These are phyloP conservation scores for Nemoura dubitans DNA, from an alignment of 2,888 invertebrate species.

Conservation along the genomic window DNA sequence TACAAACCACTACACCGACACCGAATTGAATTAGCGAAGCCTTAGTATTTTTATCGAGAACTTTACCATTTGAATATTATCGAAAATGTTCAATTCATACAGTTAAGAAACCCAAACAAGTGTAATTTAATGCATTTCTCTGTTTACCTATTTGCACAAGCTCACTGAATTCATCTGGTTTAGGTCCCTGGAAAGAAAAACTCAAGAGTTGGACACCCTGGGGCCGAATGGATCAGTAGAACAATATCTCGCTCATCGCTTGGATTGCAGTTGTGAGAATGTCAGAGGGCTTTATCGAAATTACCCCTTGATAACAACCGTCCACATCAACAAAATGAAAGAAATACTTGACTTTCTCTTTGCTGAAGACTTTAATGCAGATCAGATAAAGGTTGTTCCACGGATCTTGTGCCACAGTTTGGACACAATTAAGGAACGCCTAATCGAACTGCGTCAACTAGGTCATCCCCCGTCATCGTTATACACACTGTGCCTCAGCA, in stretches of 20 bases:
- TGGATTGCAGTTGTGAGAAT: slow-evolving; percentile 62
- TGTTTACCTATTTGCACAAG: no score
- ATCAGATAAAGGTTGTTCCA: slow-evolving; percentile 66
- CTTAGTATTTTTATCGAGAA: no score
- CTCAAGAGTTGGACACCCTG: slow-evolving; percentile 62
- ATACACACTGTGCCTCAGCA: slow-evolving; percentile 67
- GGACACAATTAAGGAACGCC: slow-evolving; percentile 65
- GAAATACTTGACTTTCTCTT: slow-evolving; percentile 68
- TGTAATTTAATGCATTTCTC: no score
- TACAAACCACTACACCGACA: no score
- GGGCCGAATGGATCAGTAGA: slow-evolving; percentile 64
- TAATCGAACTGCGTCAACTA: slow-evolving; percentile 62
- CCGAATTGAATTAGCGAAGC: no score
- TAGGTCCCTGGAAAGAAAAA: slow-evolving; percentile 56
- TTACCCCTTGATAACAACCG: slow-evolving; percentile 65
- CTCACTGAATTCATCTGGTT: background rate
- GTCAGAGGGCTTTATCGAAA: slow-evolving; percentile 64
- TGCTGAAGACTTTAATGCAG: slow-evolving; percentile 63
- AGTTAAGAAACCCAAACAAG: no score
- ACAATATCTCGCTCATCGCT: slow-evolving; percentile 65
- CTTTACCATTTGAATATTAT: no score
- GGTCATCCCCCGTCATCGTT: slow-evolving; percentile 64
- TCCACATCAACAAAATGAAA: slow-evolving; percentile 69
- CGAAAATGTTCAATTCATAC: no score
- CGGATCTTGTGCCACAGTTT: slow-evolving; percentile 67